These are phyloP conservation scores for Sebastiscus tertius DNA, from an alignment of 2,797 vertebrate genomes.

Conservation along the genomic window DNA sequence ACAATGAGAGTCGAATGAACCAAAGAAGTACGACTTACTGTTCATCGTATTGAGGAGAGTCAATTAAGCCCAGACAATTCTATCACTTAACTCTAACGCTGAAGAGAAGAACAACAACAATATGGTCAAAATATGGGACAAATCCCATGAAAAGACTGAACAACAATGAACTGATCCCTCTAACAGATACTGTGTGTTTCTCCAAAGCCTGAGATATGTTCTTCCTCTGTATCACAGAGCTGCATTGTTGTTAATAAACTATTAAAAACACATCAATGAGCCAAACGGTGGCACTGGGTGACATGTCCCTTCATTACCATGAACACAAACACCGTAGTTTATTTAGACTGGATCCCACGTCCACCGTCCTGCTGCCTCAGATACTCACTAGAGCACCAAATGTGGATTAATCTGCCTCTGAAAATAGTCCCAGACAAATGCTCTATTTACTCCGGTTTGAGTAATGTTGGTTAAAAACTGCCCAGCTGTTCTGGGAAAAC, in stretches of 20 bases:
- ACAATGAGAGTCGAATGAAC: neutral
- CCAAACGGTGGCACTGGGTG: too few species aligned
- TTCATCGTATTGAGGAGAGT: neutral
- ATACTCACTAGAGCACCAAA: neutral
- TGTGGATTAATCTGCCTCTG: neutral
- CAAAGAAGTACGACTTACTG: neutral
- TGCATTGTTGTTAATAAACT: neutral
- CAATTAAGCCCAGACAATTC: neutral
- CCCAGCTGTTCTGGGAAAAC: neutral
- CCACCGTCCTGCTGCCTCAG: neutral
- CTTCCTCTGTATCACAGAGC: neutral
- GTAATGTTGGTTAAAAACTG: neutral
- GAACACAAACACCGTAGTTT: too few species aligned
- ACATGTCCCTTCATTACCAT: too few species aligned
- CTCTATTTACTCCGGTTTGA: neutral
- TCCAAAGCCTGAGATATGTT: neutral
- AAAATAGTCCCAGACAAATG: neutral
- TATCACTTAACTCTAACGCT: neutral
- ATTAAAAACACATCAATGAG: neutral
- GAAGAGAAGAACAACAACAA: neutral
- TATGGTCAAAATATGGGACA: neutral
- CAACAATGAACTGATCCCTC: neutral
- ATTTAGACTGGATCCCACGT: neutral
- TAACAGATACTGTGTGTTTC: neutral
- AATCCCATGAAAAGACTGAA: neutral